Conservation (phyloP, 2,888 invertebrate species). For the Ophion ventricosus region DNA sequence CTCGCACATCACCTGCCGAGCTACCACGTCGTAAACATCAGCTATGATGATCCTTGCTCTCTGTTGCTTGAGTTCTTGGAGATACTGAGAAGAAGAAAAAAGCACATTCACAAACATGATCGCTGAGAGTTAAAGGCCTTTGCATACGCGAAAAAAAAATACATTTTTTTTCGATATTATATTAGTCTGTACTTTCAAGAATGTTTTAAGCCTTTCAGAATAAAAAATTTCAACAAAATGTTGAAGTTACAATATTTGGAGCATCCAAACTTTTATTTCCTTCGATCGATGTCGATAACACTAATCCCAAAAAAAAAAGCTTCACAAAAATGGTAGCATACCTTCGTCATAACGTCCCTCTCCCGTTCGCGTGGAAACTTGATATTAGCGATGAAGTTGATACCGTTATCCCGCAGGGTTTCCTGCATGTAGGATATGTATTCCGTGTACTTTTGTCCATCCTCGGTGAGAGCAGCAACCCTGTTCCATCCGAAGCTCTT, state of each 20-base stretch:
- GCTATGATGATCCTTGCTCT: conserved; percentile 91
- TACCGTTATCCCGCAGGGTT: conserved; percentile 86
- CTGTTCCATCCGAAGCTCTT: conserved; percentile 87
- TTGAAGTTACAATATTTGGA: too few species aligned
- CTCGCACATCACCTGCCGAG: conserved; percentile 92
- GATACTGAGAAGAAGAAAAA: conserved; percentile 83
- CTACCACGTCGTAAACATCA: conserved; percentile 90
- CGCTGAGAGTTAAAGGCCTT: too few species aligned
- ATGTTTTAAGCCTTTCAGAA: too few species aligned
- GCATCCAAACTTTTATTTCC: too few species aligned
- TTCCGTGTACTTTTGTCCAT: conserved; percentile 91
- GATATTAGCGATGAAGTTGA: conserved; percentile 87
- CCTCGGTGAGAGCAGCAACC: conserved; percentile 91
- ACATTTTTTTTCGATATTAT: too few species aligned
- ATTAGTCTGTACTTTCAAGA: too few species aligned
- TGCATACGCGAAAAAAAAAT: too few species aligned
- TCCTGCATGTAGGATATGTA: conserved; percentile 90
- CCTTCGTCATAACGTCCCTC: conserved; percentile 85
- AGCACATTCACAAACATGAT: not conserved
- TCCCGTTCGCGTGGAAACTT: conserved; percentile 88
- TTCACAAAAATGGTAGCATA: conserved; percentile 71
- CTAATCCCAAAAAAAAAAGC: too few species aligned
- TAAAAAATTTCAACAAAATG: too few species aligned
- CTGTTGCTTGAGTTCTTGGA: conserved; percentile 87
- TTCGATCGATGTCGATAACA: too few species aligned